Percentiles rank a stretch among this genome's conserved stretches.
phyloP scores from a whole-genome alignment of 23 tunicate genomes.

The Trididemnum miniatum region DNA sequence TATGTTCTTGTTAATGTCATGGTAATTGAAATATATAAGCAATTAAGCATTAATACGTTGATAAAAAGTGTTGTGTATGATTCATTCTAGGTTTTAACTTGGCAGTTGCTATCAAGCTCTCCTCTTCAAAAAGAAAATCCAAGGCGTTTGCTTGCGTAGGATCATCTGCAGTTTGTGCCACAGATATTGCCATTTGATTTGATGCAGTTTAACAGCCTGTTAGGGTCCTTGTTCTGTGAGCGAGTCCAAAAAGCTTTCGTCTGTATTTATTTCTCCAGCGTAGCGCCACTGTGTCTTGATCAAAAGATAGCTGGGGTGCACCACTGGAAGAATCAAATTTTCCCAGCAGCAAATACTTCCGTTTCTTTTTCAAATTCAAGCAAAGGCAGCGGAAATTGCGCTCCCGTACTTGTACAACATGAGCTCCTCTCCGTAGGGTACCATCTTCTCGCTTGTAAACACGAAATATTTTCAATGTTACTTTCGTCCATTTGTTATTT shows the following conservation, averaged over 20 bases:
- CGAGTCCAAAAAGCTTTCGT: conserved; percentile 1
- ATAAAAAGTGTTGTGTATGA: too few species aligned
- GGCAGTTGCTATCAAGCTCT: too few species aligned
- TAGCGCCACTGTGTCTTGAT: conserved; percentile 19
- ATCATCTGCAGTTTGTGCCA: too few species aligned
- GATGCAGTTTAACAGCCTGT: background rate
- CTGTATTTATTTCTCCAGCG: conserved; percentile 41
- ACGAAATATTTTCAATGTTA: background rate
- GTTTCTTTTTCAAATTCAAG: conserved; percentile 23
- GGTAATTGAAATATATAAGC: too few species aligned
- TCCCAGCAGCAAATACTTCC: conserved; percentile 41
- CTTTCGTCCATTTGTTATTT: conserved; percentile 21
- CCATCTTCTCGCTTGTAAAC: conserved; percentile 17
- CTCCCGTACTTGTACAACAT: conserved; percentile 17
- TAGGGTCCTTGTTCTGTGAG: background rate
- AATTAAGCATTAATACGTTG: too few species aligned
- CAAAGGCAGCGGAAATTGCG: conserved; percentile 30
- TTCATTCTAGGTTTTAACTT: too few species aligned
- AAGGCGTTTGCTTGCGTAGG: too few species aligned
- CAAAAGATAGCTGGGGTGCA: conserved; percentile 15
- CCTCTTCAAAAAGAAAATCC: too few species aligned
- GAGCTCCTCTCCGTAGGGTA: conserved; percentile 4
- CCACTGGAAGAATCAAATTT: conserved; percentile 4
- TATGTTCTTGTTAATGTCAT: too few species aligned
- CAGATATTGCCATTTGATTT: too few species aligned